phyloP scores from a whole-genome alignment of 2,797 vertebrate species.

The Macropodus opercularis region DNA sequence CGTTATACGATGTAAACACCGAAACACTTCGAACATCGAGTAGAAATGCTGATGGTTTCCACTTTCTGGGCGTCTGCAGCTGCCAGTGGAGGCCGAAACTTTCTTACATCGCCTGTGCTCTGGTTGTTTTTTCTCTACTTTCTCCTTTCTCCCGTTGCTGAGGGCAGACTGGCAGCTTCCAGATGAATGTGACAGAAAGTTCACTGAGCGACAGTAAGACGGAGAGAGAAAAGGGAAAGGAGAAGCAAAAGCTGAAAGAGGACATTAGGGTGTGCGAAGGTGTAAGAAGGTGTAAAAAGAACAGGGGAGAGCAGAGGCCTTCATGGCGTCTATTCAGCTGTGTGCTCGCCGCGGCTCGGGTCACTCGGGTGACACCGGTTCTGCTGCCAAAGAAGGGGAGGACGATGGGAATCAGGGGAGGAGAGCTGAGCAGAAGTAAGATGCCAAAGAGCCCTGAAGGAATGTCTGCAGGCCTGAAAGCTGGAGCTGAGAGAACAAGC shows the following conservation, averaged over 20 bases:
- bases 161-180: conserved; percentile 16
- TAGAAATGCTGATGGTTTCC: no score
- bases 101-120: neutral
- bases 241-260: neutral
- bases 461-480: no score
- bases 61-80: no score
- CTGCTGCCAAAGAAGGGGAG: conserved; percentile 56
- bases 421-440: conserved; percentile 9
- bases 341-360: conserved; percentile 62
- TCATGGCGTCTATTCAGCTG: conserved; percentile 70
- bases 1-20: no score
- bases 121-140: conserved; percentile 1
- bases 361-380: conserved; percentile 67
- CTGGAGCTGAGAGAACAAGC: no score
- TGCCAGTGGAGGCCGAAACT: neutral
- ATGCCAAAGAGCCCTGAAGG: no score
- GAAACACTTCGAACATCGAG: no score
- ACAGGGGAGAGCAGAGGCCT: conserved; percentile 23
- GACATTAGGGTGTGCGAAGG: no score
- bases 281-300: neutral
- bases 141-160: conserved; percentile 21
- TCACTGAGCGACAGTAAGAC: conserved; percentile 12
- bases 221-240: neutral
- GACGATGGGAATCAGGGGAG: conserved; percentile 47
- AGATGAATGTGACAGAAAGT: conserved; percentile 31